Conservation (phyloP, 2,113 vertebrate genomes). For the Salvelinus namaycush region DNA sequence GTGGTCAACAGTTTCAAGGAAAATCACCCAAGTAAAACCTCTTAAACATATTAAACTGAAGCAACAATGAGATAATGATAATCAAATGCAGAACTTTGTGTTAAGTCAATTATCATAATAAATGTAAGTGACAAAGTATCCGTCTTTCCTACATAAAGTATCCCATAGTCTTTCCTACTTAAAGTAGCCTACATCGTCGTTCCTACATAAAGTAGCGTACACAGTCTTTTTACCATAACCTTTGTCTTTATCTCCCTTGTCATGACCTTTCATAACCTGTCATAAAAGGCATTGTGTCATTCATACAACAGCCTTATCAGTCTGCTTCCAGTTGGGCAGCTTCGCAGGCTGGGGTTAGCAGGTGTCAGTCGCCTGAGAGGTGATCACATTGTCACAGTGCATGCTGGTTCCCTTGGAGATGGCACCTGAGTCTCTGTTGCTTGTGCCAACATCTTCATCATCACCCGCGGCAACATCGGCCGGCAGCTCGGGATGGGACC, state of each 20-base stretch:
- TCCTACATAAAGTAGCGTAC: not conserved
- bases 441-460: conserved; percentile 72
- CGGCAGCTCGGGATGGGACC: conserved; percentile 49
- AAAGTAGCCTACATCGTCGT: not conserved
- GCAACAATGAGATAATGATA: not conserved
- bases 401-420: conserved; percentile 59
- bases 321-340: not conserved
- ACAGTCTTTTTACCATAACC: no score
- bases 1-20: no score
- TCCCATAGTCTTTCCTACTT: not conserved
- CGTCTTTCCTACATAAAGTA: no score
- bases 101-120: not conserved
- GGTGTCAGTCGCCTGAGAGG: conserved; percentile 61
- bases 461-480: conserved; percentile 55
- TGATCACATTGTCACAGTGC: conserved; percentile 64
- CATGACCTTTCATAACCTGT: conserved; percentile 2
- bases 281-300: not conserved
- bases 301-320: conserved; percentile 12
- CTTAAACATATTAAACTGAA: not conserved
- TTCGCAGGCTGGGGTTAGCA: conserved; percentile 45
- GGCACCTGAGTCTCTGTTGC: conserved; percentile 60
- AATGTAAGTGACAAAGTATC: no score
- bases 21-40: no score
- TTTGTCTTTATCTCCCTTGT: not conserved
- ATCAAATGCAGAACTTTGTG: not conserved